phyloP scores from a whole-genome alignment of 2,888 invertebrate species.

The Phrixothrix hirtus region DNA sequence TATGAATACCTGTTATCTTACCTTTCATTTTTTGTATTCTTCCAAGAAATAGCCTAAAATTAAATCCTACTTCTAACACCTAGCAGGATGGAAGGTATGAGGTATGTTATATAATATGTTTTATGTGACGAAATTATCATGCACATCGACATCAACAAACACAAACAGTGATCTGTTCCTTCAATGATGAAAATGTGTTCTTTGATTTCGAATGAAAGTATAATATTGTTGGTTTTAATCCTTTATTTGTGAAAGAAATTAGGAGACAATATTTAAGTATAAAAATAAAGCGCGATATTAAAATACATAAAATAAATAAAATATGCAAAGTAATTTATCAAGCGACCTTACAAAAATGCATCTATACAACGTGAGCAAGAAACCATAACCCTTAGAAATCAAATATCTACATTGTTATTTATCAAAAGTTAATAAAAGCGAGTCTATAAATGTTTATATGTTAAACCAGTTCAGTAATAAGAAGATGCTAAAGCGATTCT shows the following conservation, averaged over 20 bases:
- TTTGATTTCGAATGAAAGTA: constrained; percentile 1
- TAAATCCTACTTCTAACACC: constrained; percentile 8
- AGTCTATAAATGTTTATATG: too few relatives aligned
- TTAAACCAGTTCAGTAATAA: constrained; percentile 11
- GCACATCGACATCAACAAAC: constrained; percentile 41
- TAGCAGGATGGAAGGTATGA: constrained; percentile 15
- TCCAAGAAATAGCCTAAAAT: constrained; percentile 5
- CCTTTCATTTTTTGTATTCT: neutral
- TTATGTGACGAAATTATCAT: constrained; percentile 26
- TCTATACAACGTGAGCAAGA: constrained; percentile 17
- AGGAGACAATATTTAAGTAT: too few relatives aligned
- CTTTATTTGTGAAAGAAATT: too few relatives aligned
- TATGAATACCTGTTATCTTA: too few relatives aligned
- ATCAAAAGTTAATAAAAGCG: too few relatives aligned
- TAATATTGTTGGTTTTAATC: too few relatives aligned
- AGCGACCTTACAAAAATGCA: constrained; percentile 20
- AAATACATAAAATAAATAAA: constrained; percentile 8
- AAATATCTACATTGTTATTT: too few relatives aligned
- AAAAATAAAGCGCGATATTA: too few relatives aligned
- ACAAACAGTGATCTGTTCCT: constrained; percentile 34
- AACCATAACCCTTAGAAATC: constrained; percentile 12
- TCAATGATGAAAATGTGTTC: constrained; percentile 5
- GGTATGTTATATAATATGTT: constrained; percentile 25
- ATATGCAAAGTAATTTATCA: constrained; percentile 14
- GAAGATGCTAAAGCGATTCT: constrained; percentile 58